Base-by-base conservation (phyloP, 1,140 invertebrate genomes). In the Papilio aristodemus region DNA sequence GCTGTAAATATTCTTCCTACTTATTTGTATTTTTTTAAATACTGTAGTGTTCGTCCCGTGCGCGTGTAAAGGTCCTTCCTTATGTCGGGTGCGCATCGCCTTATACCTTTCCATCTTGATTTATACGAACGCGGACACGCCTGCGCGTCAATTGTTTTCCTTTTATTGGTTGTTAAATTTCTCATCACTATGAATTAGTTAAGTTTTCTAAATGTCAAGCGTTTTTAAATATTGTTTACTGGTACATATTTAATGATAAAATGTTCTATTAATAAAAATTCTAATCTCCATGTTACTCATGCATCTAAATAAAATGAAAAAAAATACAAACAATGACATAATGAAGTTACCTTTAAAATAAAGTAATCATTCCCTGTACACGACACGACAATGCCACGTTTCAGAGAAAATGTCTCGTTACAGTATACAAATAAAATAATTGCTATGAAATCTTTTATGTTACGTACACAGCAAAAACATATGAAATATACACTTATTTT, bases 21-120 rank as follows among this genome's bases (percentile, higher is more conserved):
- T 38, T 38, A 38, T 0, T 43, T 14, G 14, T 0, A 7, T 43
- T 4, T 7, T 7, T 43, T 4, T 46, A 54, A 10, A 54, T 54
- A 17, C 17, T 54, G 10, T 54, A 17, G 46, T 54, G 10, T 4
- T 22, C 46, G 46, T 54, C 10, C 11, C 46, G 46, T 54, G n/a
- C 4, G 19, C 19, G 11, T 25, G 10, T 54, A 54, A 54, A 11
- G 19, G 11, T 10, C 9, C 46, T 22, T 4, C 46, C 22, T 54
- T 54, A 54, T 54, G 4, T 19, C 8, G 46, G 19, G 46, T 0
- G 46, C 46, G 46, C 46, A 54, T 25, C 46, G 46, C 17, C 4
- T 54, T 22, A 54, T 54, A 54, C 46, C 19, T 54, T 54, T 54
- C 46, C 46, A 54, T 54, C 46, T 54, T 54, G 46, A 54, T 54